Evolutionary conservation across 2,113 vertebrate genomes (phyloP).

Genomic region (Piliocolobus tephrosceles): DNA sequence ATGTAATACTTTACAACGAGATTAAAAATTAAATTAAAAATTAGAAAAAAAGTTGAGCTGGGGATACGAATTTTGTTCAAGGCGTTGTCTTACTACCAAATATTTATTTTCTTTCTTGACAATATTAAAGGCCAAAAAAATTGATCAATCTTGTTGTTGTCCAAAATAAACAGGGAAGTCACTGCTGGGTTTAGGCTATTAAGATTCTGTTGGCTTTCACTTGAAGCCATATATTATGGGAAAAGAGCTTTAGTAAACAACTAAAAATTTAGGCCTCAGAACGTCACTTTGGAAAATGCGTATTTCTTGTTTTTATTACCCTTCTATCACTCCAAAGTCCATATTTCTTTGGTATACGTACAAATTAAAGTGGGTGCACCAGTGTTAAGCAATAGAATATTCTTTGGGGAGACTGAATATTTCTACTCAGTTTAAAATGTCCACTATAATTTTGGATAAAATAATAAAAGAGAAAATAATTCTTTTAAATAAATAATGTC

Average conservation of each 20-base stretch:
- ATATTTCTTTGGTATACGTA: neutral
- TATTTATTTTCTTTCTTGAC: neutral
- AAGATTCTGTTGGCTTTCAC: neutral
- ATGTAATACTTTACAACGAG: neutral
- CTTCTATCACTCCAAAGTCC: neutral
- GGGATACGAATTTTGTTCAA: neutral
- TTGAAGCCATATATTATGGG: neutral
- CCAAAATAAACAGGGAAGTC: neutral
- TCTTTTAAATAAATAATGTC: neutral
- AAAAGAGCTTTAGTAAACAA: neutral
- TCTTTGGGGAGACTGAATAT: neutral
- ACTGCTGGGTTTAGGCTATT: neutral
- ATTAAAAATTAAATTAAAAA: neutral
- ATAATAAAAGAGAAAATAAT: neutral
- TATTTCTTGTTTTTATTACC: neutral
- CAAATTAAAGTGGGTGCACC: neutral
- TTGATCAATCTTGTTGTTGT: neutral
- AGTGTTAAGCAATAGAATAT: neutral
- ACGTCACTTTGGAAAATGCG: neutral
- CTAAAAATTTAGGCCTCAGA: neutral
- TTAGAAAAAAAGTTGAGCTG: neutral
- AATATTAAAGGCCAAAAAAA: neutral
- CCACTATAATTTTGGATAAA: neutral
- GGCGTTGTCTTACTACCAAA: neutral
- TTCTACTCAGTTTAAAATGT: neutral